Base-by-base conservation (phyloP, 30 jellyfish, hydroid and myxozoan species). In the Aurelia aurita complex sp. Pacific region DNA sequence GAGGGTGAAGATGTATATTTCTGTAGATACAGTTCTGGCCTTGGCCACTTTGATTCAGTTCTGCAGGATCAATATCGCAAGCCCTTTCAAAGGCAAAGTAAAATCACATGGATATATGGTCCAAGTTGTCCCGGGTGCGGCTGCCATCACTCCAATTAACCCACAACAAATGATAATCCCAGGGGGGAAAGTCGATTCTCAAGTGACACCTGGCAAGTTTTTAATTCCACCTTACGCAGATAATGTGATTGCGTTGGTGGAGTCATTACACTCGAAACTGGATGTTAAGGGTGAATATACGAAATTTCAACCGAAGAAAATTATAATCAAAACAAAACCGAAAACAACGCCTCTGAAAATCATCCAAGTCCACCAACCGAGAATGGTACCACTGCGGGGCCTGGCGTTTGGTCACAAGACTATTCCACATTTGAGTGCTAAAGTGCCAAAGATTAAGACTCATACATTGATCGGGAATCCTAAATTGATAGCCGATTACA, bases 231-330 rank as follows among this genome's bases (percentile, higher is more conserved):
- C 92, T 1, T 46, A 17, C 34, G 50, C 69, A 2, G 53, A 70
- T 73, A 59, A 83, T 11, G 79, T 57, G 13, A 55, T 83, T 9
- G 92, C 85, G 2, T 17, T 71, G 64, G 92, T 70, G 2, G 81
- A 70, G 43, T 60, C 85, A 1, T 42, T 54, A 19, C 66, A 76
- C 50, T 70, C 92, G 18, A 70, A 83, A 50, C 80, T 83, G 40
- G 80, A 83, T 63, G 92, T 83, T n/a, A 72, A 72, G 33, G 92
- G 92, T 29, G 66, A 70, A 52, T 83, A 83, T 32, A 36, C 92
- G 38, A 83, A 72, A 64, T 83, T 85, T 85, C 73, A 42, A 33
- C 85, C 92, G 46, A 83, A 83, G 73, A 46, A 46, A 9, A 14
- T 46, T 46, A 71, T 83, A 38, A 66, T 36, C 17, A 66, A 60